Evolutionary conservation across 2,888 invertebrate species (phyloP).

Genomic region (Xestia rhomboidea): DNA sequence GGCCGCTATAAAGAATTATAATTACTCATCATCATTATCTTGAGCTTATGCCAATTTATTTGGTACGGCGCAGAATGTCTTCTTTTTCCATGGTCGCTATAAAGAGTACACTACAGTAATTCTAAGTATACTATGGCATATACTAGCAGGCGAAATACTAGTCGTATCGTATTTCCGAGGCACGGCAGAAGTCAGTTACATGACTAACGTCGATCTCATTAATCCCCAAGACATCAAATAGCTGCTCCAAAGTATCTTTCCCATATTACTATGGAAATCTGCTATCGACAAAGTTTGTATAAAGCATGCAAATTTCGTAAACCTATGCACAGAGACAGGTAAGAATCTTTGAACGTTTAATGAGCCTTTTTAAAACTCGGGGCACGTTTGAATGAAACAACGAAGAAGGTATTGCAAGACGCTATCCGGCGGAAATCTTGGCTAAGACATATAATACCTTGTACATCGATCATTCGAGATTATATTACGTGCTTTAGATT

Average conservation of each 20-base stretch:
- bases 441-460: conserved; percentile 73
- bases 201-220: background rate
- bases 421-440: conserved; percentile 83
- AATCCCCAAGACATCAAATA: conserved; percentile 6
- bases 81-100: background rate
- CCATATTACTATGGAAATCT: conserved; percentile 57
- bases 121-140: background rate
- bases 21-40: background rate
- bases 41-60: background rate
- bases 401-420: conserved; percentile 77
- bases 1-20: background rate
- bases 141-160: too few relatives aligned
- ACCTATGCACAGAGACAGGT: conserved; percentile 54
- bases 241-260: conserved; percentile 26
- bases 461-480: conserved; percentile 68
- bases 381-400: conserved; percentile 81
- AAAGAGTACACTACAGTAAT: background rate
- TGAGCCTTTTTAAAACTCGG: conserved; percentile 82
- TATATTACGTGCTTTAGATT: conserved; percentile 62
- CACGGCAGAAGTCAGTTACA: background rate
- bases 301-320: conserved; percentile 61
- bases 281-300: conserved; percentile 51
- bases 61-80: background rate
- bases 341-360: conserved; percentile 69
- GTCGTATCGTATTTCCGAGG: background rate